Conservation (phyloP, 2,797 vertebrate species). For the Chanos chanos region DNA sequence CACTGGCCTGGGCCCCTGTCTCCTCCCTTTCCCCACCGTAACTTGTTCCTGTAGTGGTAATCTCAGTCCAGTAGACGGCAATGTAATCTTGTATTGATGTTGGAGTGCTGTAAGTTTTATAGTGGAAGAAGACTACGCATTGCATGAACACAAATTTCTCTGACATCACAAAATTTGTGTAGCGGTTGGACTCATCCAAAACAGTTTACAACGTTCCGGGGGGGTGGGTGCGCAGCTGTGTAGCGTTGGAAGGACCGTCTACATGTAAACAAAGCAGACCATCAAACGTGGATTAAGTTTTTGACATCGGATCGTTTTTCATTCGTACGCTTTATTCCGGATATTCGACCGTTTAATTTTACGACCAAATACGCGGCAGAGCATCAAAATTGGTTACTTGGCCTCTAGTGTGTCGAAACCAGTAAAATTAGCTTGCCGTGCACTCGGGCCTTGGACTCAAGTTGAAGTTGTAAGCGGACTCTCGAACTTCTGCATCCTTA, state of each 20-base stretch:
- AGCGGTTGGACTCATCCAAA: slow-evolving; percentile 13
- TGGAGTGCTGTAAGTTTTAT: neutral
- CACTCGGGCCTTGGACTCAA: slow-evolving; percentile 64
- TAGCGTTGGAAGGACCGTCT: slow-evolving; percentile 18
- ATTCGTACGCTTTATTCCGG: neutral
- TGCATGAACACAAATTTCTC: neutral
- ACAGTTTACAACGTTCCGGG: neutral
- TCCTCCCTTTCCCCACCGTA: too few relatives aligned
- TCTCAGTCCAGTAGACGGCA: too few relatives aligned
- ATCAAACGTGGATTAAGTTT: neutral
- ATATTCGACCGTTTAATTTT: neutral
- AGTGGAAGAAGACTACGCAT: neutral
- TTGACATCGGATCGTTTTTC: neutral
- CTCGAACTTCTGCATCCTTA: slow-evolving; percentile 66
- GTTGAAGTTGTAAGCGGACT: slow-evolving; percentile 65
- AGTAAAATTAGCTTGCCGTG: neutral
- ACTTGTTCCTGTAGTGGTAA: too few relatives aligned
- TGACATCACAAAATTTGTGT: neutral
- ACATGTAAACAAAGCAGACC: slow-evolving; percentile 39
- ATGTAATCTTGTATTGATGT: neutral
- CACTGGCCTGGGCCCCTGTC: too few relatives aligned
- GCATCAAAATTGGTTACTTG: slow-evolving; percentile 1
- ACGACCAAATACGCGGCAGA: neutral
- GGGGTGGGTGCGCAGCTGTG: slow-evolving; percentile 13
- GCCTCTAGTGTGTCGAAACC: neutral